Evolutionary conservation across 2,888 invertebrate species (phyloP).

Genomic region (Emmelina monodactyla): DNA sequence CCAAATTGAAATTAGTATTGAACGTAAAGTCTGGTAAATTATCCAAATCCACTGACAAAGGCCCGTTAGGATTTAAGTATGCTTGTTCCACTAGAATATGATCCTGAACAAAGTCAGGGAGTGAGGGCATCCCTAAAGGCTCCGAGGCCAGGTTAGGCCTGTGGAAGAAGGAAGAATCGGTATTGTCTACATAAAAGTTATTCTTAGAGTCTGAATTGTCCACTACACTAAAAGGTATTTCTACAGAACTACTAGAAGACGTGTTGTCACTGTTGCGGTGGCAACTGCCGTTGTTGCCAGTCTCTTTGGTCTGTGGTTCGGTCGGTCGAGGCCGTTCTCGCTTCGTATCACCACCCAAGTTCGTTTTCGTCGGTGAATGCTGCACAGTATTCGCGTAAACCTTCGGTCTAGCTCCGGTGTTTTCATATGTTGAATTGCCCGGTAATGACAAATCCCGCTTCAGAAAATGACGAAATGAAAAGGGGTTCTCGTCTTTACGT

Average conservation of each 20-base stretch:
- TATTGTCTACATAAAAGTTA: conserved; percentile 49
- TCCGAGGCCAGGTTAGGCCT: conserved; percentile 51
- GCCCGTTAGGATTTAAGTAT: conserved; percentile 66
- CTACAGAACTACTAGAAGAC: conserved; percentile 52
- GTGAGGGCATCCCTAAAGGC: conserved; percentile 66
- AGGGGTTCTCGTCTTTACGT: conserved; percentile 76
- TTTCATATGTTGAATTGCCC: conserved; percentile 67
- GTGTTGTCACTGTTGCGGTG: conserved; percentile 43
- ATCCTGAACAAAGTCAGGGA: conserved; percentile 91
- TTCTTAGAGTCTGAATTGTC: conserved; percentile 59
- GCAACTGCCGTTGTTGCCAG: conserved; percentile 29
- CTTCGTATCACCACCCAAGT: conserved; percentile 35
- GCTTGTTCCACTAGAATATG: conserved; percentile 84
- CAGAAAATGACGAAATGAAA: conserved; percentile 86
- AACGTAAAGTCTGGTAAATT: conserved; percentile 75
- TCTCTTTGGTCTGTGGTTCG: conserved; percentile 48
- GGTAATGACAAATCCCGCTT: conserved; percentile 69
- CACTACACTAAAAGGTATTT: conserved; percentile 55
- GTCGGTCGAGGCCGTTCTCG: conserved; percentile 37
- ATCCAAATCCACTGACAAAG: conserved; percentile 67
- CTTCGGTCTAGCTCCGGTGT: conserved; percentile 82
- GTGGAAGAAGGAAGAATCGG: conserved; percentile 46
- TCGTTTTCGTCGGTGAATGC: conserved; percentile 52
- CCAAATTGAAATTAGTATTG: conserved; percentile 56
- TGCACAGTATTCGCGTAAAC: conserved; percentile 64